Evolutionary conservation across 2,888 invertebrate genomes (phyloP), one percentile per base, ranked within the genome.

Genomic region (Apoderus coryli): DNA sequence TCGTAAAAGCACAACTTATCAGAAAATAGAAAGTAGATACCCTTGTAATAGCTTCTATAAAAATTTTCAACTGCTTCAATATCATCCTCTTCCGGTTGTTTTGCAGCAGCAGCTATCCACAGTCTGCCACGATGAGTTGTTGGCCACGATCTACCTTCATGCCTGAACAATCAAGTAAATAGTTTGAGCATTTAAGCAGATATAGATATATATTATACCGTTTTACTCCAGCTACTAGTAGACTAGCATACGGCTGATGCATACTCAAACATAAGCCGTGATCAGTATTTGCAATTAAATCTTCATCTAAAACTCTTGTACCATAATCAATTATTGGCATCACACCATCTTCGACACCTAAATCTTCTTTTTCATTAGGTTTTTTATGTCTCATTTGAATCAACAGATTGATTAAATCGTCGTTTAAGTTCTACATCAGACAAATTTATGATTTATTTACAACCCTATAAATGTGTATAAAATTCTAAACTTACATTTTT

Each of bases 161-260:
- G 88, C 24, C 81, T 85, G 47, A 3, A 50, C 6, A 19, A 6
- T 19, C n/a, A n/a, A 19, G 19, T n/a, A 19, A 19, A 6, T n/a
- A 19, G 19, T n/a, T n/a, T 7, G n/a, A n/a, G n/a, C 19, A 6
- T 7, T n/a, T 6, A 19, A 7, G n/a, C 19, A 19, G 19, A 19
- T 19, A 19, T 19, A 19, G 19, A 19, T 24, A 10, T 24, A 10
- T 24, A 24, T 10, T 24, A 63, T 49, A 84, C 89, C 71, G 68
- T 63, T 95, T 95, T 42, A 95, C 88, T 29, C 93, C 95, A n/a
- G 76, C 70, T 1, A 92, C 72, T 1, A 96, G 65, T 16, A 95
- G 63, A 1, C 89, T 86, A 0, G 95, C 95, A 75, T 85, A 93
- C 0, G 95, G 95, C 52, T 96, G 95, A 59, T 90, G 90, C 79